phyloP scores from a whole-genome alignment of 2,797 vertebrate species.

The Cetoscarus ocellatus region DNA sequence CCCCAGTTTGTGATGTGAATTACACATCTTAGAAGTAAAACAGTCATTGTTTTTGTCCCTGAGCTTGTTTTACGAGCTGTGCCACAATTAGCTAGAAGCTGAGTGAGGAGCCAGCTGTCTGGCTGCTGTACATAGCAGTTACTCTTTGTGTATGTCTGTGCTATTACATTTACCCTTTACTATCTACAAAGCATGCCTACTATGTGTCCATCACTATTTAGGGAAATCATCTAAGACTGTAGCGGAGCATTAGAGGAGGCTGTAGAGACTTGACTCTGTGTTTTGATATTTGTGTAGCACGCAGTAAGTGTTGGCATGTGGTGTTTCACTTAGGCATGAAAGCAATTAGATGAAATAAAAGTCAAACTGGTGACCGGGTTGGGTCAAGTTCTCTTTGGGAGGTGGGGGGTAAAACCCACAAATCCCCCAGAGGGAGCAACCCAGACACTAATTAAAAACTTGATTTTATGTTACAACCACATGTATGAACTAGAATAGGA shows the following conservation, averaged over 20 bases:
- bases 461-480: constrained; percentile 47
- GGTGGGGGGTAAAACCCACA: constrained; percentile 57
- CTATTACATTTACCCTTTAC: constrained; percentile 36
- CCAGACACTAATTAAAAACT: constrained; percentile 73
- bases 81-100: constrained; percentile 37
- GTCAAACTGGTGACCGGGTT: constrained; percentile 57
- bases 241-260: constrained; percentile 14
- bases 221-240: constrained; percentile 11
- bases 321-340: constrained; percentile 47
- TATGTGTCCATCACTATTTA: constrained; percentile 40
- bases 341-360: constrained; percentile 67
- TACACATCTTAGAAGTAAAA: constrained; percentile 16
- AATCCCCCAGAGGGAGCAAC: constrained; percentile 61
- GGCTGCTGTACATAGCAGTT: constrained; percentile 24
- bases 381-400: constrained; percentile 64
- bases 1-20: constrained; percentile 3
- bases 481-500: constrained; percentile 13
- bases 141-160: constrained; percentile 35
- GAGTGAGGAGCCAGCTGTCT: constrained; percentile 47
- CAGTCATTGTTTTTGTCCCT: constrained; percentile 19
- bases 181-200: constrained; percentile 24
- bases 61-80: constrained; percentile 41
- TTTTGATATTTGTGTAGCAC: constrained; percentile 28
- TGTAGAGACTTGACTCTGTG: constrained; percentile 4
- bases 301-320: constrained; percentile 29